Conservation (phyloP, 2,888 invertebrate species). For the Rhagonycha fulva region DNA sequence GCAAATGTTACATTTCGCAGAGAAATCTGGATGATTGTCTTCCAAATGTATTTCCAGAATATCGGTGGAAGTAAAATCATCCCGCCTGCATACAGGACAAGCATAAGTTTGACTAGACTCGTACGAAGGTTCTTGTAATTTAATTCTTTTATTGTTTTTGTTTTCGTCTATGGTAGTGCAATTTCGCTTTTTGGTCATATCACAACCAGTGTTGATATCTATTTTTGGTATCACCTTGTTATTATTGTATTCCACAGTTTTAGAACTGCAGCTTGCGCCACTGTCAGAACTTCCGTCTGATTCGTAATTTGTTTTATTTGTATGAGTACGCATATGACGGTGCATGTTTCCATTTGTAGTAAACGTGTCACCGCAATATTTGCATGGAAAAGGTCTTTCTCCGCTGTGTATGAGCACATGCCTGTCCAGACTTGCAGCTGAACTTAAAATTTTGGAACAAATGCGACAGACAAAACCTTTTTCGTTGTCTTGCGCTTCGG, state of each 20-base stretch:
- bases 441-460: conserved; percentile 74
- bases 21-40: conserved; percentile 67
- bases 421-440: conserved; percentile 77
- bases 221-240: conserved; percentile 44
- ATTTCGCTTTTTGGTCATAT: conserved; percentile 41
- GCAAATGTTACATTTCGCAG: conserved; percentile 72
- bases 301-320: conserved; percentile 63
- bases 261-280: conserved; percentile 50
- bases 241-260: conserved; percentile 53
- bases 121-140: conserved; percentile 40
- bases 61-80: conserved; percentile 63
- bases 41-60: conserved; percentile 69
- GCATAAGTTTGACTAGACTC: conserved; percentile 45
- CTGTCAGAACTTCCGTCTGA: conserved; percentile 62
- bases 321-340: conserved; percentile 77
- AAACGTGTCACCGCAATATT: conserved; percentile 78
- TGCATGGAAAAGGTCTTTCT: conserved; percentile 80
- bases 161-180: conserved; percentile 41
- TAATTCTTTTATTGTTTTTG: conserved; percentile 26
- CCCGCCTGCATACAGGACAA: conserved; percentile 68
- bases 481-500: conserved; percentile 51
- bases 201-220: conserved; percentile 12
- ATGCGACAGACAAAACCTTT: conserved; percentile 66
- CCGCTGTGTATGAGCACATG: conserved; percentile 82
- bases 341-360: conserved; percentile 88